Conservation (phyloP, 2,888 invertebrate genomes). For the Uloborus plumipes region DNA sequence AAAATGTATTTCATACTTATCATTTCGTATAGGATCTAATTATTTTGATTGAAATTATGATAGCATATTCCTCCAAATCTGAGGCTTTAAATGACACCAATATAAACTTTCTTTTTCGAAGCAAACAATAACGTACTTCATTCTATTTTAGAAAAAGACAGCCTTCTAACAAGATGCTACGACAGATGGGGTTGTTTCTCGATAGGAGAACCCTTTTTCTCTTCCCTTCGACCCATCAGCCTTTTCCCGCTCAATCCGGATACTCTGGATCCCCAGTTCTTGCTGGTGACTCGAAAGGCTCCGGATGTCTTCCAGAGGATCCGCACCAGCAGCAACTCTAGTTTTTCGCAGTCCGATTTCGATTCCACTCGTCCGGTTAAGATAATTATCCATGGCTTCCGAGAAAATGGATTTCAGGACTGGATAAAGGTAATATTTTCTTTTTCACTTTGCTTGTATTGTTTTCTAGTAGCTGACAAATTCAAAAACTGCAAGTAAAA, state of each 20-base stretch:
- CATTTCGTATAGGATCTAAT: no score
- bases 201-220: conserved; percentile 72
- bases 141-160: conserved; percentile 40
- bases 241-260: conserved; percentile 83
- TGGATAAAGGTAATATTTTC: conserved; percentile 80
- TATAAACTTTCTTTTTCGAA: no score
- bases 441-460: no score
- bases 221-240: conserved; percentile 80
- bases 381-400: conserved; percentile 87
- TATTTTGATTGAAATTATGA: no score
- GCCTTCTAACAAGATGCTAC: conserved; percentile 76
- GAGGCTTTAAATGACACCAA: no score
- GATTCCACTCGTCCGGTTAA: conserved; percentile 82
- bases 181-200: conserved; percentile 86
- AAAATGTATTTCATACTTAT: no score
- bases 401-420: conserved; percentile 83
- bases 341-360: conserved; percentile 72
- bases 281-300: conserved; percentile 83
- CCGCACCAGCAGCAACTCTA: conserved; percentile 51
- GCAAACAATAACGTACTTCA: no score
- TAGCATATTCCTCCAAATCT: no score
- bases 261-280: conserved; percentile 80
- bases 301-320: conserved; percentile 75
- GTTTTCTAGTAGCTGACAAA: no score
- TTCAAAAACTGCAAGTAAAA: no score